Percentiles rank a stretch among this genome's conserved stretches.
Evolutionary conservation across 2,113 vertebrate genomes (phyloP).

Genomic region (Parus major): DNA sequence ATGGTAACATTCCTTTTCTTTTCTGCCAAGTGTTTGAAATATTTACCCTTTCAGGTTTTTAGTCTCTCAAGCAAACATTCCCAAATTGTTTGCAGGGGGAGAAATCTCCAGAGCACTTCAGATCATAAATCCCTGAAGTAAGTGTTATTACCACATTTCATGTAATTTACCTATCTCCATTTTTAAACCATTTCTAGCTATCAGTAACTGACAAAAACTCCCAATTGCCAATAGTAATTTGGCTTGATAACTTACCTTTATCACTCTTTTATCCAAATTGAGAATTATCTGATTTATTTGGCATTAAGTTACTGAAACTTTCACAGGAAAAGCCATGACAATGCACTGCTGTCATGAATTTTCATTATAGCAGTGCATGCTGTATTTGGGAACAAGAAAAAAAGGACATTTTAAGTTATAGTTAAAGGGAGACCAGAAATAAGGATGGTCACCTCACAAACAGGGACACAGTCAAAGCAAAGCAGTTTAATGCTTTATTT

Average conservation of each 20-base stretch:
- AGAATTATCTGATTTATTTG: not conserved
- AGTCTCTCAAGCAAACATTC: not conserved
- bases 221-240: not conserved
- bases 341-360: not conserved
- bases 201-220: accelerated
- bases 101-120: not conserved
- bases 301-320: not conserved
- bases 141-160: not conserved
- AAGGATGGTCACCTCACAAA: not conserved
- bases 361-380: not conserved
- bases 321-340: not conserved
- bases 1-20: not conserved
- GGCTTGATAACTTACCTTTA: not conserved
- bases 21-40: not conserved
- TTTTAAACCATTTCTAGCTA: not conserved
- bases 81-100: not conserved
- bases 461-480: not conserved
- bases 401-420: not conserved
- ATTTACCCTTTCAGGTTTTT: not conserved
- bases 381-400: not conserved
- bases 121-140: not conserved
- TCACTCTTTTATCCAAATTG: not conserved
- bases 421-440: not conserved
- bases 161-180: not conserved
- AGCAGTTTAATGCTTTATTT: accelerated